phyloP scores from a whole-genome alignment of 2,888 invertebrate genomes.

The Nasonia oneida region DNA sequence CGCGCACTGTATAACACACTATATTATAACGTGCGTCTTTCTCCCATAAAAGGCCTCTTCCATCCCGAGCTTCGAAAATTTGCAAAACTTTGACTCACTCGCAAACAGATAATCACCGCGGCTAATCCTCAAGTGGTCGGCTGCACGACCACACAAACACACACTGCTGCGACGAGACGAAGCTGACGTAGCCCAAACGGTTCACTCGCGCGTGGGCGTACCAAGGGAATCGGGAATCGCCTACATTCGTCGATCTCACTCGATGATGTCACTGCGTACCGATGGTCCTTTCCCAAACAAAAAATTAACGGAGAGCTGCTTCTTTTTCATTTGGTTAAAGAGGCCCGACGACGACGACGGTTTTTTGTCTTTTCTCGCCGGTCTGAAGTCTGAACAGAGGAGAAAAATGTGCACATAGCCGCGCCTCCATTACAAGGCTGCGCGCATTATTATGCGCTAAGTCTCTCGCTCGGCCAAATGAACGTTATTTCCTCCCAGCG shows the following conservation, averaged over 20 bases:
- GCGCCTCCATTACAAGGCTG: conserved; percentile 16
- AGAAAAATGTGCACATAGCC: neutral
- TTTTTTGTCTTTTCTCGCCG: neutral
- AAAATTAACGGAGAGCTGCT: neutral
- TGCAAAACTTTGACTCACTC: conserved; percentile 3
- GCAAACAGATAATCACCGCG: neutral
- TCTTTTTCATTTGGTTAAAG: neutral
- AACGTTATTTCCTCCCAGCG: neutral
- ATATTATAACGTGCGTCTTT: neutral
- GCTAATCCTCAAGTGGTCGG: conserved; percentile 13
- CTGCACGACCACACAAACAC: neutral
- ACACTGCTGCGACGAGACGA: neutral
- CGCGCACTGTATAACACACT: neutral
- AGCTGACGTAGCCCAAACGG: neutral
- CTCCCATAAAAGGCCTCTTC: neutral
- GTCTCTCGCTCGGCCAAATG: neutral
- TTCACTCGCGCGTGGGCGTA: neutral
- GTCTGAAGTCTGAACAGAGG: neutral
- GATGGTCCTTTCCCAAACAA: neutral
- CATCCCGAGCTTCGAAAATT: neutral
- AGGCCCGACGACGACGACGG: neutral
- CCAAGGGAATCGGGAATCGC: conserved; percentile 23
- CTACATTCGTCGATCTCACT: neutral
- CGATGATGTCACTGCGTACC: neutral
- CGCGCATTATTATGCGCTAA: neutral